Percentiles rank a stretch among this genome's conserved stretches.
Evolutionary conservation across 1,140 invertebrate genomes (phyloP).

Genomic region (Drosophila setifemur): DNA sequence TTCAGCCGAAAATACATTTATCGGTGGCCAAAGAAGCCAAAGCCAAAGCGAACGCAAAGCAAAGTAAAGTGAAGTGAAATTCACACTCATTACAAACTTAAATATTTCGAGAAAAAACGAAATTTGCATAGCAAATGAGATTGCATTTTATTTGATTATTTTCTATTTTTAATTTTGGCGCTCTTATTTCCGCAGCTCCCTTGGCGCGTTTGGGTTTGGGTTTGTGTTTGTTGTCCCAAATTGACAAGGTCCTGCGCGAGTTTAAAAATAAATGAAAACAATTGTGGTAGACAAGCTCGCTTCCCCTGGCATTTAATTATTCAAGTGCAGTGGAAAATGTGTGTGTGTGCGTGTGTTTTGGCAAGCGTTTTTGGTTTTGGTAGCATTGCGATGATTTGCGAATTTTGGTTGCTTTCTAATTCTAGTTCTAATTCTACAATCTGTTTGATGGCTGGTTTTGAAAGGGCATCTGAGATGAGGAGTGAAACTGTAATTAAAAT

Average conservation of each 20-base stretch:
- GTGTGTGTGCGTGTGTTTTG: too few species aligned
- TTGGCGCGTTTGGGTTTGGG: conserved; percentile 5
- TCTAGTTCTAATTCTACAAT: background rate
- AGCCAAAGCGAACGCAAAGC: conserved; percentile 13
- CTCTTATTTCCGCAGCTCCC: background rate
- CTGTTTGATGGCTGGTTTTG: conserved; percentile 1
- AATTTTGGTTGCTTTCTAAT: background rate
- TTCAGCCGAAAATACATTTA: conserved; percentile 24
- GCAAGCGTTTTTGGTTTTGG: background rate
- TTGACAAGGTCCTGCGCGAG: conserved; percentile 45
- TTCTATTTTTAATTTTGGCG: conserved; percentile 50
- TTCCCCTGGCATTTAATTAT: conserved; percentile 3
- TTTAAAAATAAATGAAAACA: conserved; percentile 72
- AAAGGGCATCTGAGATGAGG: background rate
- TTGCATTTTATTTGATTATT: background rate
- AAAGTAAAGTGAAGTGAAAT: conserved; percentile 47
- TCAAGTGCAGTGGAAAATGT: conserved; percentile 24
- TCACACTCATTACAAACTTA: background rate
- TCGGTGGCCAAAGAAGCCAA: background rate
- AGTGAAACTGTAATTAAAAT: background rate
- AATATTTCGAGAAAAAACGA: background rate
- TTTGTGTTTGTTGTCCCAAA: conserved; percentile 29
- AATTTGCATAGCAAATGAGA: conserved; percentile 11
- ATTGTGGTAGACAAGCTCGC: conserved; percentile 35
- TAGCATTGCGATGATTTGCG: background rate